Evolutionary conservation across 2,888 invertebrate species (phyloP).

Genomic region (Dorcus parallelipipedus): DNA sequence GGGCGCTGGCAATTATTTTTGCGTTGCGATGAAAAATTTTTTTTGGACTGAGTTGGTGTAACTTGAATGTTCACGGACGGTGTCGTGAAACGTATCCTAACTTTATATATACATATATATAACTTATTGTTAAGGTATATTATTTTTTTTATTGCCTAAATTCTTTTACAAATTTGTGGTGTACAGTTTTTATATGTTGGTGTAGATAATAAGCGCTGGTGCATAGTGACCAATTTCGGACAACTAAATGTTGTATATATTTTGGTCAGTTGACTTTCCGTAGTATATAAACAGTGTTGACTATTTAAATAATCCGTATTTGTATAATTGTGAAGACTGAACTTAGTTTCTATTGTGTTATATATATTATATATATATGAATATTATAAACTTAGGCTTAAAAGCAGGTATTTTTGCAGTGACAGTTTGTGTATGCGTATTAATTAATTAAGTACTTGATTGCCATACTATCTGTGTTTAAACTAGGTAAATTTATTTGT

Average conservation of each 20-base stretch:
- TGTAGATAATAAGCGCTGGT: conserved; percentile 30
- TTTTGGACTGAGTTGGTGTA: background rate
- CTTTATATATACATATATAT: conserved; percentile 34
- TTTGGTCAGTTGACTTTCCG: conserved; percentile 48
- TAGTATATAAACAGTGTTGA: conserved; percentile 35
- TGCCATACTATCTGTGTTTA: background rate
- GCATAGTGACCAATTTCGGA: conserved; percentile 40
- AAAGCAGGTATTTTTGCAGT: conserved; percentile 20
- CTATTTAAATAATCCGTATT: conserved; percentile 33
- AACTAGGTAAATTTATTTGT: background rate
- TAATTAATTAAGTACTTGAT: background rate
- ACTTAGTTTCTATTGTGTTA: conserved; percentile 49
- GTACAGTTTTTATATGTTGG: conserved; percentile 43
- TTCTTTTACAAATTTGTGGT: conserved; percentile 39
- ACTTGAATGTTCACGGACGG: background rate
- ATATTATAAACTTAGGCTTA: conserved; percentile 38
- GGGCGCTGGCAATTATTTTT: conserved; percentile 32
- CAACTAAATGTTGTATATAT: conserved; percentile 43
- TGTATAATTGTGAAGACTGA: conserved; percentile 50
- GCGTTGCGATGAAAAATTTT: conserved; percentile 40
- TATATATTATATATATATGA: conserved; percentile 23
- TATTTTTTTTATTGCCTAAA: conserved; percentile 33
- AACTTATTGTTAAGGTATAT: conserved; percentile 38
- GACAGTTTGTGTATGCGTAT: conserved; percentile 18
- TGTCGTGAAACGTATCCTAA: conserved; percentile 30